Evolutionary conservation across 2,797 vertebrate genomes (phyloP).

Genomic region (Syngnathus rostellatus): DNA sequence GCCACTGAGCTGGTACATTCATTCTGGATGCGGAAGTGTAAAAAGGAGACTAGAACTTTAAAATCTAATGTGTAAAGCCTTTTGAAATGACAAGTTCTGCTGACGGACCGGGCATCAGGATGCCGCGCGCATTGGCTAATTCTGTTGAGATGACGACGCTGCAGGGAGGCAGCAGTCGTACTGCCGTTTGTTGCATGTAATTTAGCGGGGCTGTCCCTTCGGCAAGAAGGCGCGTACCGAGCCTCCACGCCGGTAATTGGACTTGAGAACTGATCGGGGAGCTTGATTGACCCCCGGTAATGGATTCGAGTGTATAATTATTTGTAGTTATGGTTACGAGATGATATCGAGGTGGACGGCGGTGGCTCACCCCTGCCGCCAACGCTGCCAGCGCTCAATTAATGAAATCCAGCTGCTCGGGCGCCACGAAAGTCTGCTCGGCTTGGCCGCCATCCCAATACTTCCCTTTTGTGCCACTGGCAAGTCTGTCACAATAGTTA

Average conservation of each 20-base stretch:
- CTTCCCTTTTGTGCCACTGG: slow-evolving; percentile 46
- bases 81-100: slow-evolving; percentile 46
- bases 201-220: slow-evolving; percentile 54
- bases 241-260: slow-evolving; percentile 68
- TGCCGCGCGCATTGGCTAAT: slow-evolving; percentile 50
- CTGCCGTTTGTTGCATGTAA: slow-evolving; percentile 57
- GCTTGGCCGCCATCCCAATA: slow-evolving; percentile 47
- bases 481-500: slow-evolving; percentile 59
- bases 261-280: slow-evolving; percentile 70
- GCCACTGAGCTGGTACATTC: too few relatives aligned
- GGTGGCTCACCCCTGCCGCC: slow-evolving; percentile 66
- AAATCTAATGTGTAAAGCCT: slow-evolving; percentile 2
- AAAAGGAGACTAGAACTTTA: too few relatives aligned
- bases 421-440: slow-evolving; percentile 58
- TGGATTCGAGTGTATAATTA: slow-evolving; percentile 77
- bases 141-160: slow-evolving; percentile 54
- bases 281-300: slow-evolving; percentile 72
- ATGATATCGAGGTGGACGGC: slow-evolving; percentile 61
- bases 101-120: slow-evolving; percentile 36
- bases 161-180: slow-evolving; percentile 45
- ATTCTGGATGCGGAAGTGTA: too few relatives aligned
- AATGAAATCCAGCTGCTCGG: slow-evolving; percentile 75
- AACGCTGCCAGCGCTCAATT: slow-evolving; percentile 66
- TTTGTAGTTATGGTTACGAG: slow-evolving; percentile 72
- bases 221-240: slow-evolving; percentile 51